Conservation (phyloP, 2,888 invertebrate genomes). For the Tholera decimalis region DNA sequence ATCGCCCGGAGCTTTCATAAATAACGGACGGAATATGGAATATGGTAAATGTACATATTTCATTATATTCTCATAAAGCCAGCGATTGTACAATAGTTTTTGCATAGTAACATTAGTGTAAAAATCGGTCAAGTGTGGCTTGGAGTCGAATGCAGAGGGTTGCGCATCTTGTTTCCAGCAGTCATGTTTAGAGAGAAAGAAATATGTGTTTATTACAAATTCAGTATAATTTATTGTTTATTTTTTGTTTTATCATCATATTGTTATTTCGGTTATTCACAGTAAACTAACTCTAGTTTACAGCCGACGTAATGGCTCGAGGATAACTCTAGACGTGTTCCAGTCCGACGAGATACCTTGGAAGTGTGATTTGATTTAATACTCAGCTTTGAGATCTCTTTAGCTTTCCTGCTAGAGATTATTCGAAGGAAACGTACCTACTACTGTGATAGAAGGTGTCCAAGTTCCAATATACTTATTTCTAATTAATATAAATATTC, state of each 20-base stretch:
- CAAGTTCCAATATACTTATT: no score
- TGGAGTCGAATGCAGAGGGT: no score
- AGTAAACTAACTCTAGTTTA: conserved; percentile 29
- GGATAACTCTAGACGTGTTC: background rate
- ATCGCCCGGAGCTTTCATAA: conserved; percentile 5
- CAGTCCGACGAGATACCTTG: background rate
- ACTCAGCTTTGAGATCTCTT: no score
- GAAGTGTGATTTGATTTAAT: background rate
- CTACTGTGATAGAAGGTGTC: no score
- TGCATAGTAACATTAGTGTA: no score
- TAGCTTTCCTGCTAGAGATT: no score
- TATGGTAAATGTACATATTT: background rate
- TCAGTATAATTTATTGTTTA: conserved; percentile 11
- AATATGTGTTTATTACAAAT: no score
- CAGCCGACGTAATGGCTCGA: conserved; percentile 2
- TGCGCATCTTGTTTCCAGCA: no score
- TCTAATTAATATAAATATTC: background rate
- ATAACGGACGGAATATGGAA: background rate
- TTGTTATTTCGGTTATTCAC: conserved; percentile 26
- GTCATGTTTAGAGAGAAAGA: no score
- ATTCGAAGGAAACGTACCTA: no score
- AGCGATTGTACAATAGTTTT: background rate
- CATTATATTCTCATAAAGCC: background rate
- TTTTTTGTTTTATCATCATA: no score
- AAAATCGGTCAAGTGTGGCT: no score